Evolutionary conservation across 1,140 invertebrate species (phyloP).

Genomic region (Listronotus oregonensis): DNA sequence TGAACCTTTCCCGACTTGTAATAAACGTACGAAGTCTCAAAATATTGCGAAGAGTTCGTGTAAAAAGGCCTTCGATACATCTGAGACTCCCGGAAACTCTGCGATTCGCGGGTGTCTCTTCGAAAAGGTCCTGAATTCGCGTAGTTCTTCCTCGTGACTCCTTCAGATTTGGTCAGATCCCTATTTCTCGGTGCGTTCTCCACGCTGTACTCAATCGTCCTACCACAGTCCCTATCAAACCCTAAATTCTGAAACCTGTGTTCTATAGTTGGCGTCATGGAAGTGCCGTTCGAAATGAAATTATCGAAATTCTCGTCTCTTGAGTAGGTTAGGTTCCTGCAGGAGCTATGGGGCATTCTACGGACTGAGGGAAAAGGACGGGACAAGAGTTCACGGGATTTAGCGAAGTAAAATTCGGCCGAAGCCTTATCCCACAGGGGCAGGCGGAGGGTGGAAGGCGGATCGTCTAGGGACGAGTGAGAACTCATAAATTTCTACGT

Average conservation of each 20-base stretch:
- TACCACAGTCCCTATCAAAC: conserved; percentile 42
- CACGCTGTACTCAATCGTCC: conserved; percentile 11
- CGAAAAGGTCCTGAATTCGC: conserved; percentile 20
- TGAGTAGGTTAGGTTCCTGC: conserved; percentile 32
- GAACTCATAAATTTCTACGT: conserved; percentile 49
- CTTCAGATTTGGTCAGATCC: conserved; percentile 54
- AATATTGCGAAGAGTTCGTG: conserved; percentile 40
- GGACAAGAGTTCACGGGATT: conserved; percentile 69
- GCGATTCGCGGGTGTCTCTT: conserved; percentile 18
- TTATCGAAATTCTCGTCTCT: conserved; percentile 16
- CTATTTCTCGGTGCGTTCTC: conserved; percentile 22
- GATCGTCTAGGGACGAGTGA: conserved; percentile 50
- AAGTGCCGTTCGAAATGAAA: conserved; percentile 22
- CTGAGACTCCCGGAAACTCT: conserved; percentile 27
- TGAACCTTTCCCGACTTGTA: conserved; percentile 45
- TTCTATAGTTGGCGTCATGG: conserved; percentile 36
- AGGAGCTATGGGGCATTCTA: conserved; percentile 45
- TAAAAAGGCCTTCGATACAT: conserved; percentile 26
- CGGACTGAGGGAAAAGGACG: conserved; percentile 58
- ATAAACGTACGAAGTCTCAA: conserved; percentile 48
- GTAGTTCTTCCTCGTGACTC: conserved; percentile 53
- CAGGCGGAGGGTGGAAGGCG: conserved; percentile 59
- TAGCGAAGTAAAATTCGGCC: conserved; percentile 74
- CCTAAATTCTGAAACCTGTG: conserved; percentile 47
- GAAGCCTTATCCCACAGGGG: conserved; percentile 75